Percentiles rank a stretch among this genome's conserved stretches.
phyloP scores from a whole-genome alignment of 1,140 invertebrate species.

The Atta colombica region DNA sequence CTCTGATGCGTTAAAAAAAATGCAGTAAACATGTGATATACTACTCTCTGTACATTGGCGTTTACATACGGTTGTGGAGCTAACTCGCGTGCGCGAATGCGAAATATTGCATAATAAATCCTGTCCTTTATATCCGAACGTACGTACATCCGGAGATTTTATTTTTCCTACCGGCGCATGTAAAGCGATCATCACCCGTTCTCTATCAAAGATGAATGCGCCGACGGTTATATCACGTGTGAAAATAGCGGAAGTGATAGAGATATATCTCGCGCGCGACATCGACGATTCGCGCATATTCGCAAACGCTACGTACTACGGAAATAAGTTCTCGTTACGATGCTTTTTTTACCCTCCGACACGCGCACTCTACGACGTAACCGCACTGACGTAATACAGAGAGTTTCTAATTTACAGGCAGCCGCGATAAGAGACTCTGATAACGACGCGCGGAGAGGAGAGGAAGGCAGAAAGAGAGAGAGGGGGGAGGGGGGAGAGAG shows the following conservation, averaged over 20 bases:
- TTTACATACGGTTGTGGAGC: conserved; percentile 27
- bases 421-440: neutral
- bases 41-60: neutral
- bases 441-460: too few species aligned
- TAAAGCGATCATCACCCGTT: conserved; percentile 44
- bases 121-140: conserved; percentile 55
- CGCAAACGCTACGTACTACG: too few species aligned
- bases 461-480: too few species aligned
- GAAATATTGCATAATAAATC: conserved; percentile 64
- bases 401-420: conserved; percentile 58
- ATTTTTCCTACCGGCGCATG: conserved; percentile 42
- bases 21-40: conserved; percentile 41
- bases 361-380: neutral
- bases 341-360: neutral
- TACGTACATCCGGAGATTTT: conserved; percentile 47
- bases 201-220: conserved; percentile 49
- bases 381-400: conserved; percentile 20
- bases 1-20: conserved; percentile 42
- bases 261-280: neutral
- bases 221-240: conserved; percentile 4
- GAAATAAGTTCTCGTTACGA: conserved; percentile 4
- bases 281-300: neutral
- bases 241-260: conserved; percentile 22
- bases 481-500: neutral
- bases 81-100: conserved; percentile 22